Evolutionary conservation across 2,888 invertebrate genomes (phyloP), one percentile per base, ranked within the genome.

Genomic region (Xestia sexstrigata): DNA sequence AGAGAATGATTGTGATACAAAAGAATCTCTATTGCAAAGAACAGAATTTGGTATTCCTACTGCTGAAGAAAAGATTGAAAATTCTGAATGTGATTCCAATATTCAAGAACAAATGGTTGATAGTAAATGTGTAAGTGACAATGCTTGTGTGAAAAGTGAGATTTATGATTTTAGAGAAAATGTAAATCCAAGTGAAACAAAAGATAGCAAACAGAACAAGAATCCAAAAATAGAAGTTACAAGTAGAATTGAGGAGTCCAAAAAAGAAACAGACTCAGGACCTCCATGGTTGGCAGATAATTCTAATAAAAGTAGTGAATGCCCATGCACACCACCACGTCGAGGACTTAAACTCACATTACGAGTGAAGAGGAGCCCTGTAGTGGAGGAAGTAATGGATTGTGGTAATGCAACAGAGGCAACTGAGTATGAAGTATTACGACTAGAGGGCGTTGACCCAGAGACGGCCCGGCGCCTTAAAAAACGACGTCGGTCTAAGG

Each of bases 311-410:
- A 94, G 95, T 86, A 93, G 92, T 86, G 96, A 95, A 82, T 96
- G 96, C 84, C 97, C 97, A 5, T 96, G 96, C 79, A 97, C 97
- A 30, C 97, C 97, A 26, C 97, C 97, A 69, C 94, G 97, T 11
- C 95, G 97, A 71, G 97, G 98, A 9, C 93, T 99, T 72, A 98
- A 98, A 92, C 93, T 99, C 81, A 99, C 98, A 11, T 94, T 99
- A 79, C 97, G 99, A 9, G 98, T 99, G 97, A 99, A 99, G 93
- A 97, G 99, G 49, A 98, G 98, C 85, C 98, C 98, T 3, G 98
- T 98, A 74, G 95, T 98, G 69, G 99, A 99, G 91, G 98, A 99
- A 91, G 97, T 98, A 1, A 98, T 98, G 90, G 98, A 98, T 92
- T 95, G 95, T 89, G 95, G 96, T 76, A 98, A 98, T n/a, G 98